Base-by-base conservation (phyloP, 2,113 vertebrate genomes). In the Scalopus aquaticus region DNA sequence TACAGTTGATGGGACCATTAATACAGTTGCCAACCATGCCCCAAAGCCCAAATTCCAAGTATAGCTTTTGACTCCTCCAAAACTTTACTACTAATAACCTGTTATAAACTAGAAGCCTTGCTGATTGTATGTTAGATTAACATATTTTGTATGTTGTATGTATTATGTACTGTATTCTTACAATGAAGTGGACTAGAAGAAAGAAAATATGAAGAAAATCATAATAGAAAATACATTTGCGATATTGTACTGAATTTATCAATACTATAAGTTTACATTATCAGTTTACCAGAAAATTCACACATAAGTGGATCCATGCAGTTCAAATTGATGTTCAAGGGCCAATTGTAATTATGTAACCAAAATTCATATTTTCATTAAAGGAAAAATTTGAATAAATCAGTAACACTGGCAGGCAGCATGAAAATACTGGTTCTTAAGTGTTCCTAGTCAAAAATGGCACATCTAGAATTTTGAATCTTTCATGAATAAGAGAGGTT, bases 401-500 rank as follows among this genome's bases (percentile, higher is more conserved):
- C 24, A 67, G 5, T 73, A 85, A 70, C 20, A 37, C 3, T 60
- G 19, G 20, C 26, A 67, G 19, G 20, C 26, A 67, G 24, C 9
- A 49, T 70, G 35, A 93, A 89, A 69, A 86, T 58, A 64, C 76
- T 49, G 42, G 78, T 90, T 87, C 73, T 87, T 77, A 60, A 82
- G n/a, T 12, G n/a, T 73, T 56, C 49, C 46, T 78, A 32, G 30
- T 4, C 70, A 42, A 73, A 95, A 44, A 91, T 9, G 74, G 17
- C 58, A 79, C 19, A 46, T 17, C 24, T 20, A 83, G 67, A 73
- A 89, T 72, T 62, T 35, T 80, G 32, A 70, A 92, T 78, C 56
- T 54, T 91, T 86, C 19, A 42, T 26, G 30, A 93, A 76, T 78
- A 37, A 64, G 92, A 90, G 92, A 90, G 67, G 37, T 91, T 86